phyloP scores from a whole-genome alignment of 2,797 vertebrate species.

The Acanthurus leucopareius region DNA sequence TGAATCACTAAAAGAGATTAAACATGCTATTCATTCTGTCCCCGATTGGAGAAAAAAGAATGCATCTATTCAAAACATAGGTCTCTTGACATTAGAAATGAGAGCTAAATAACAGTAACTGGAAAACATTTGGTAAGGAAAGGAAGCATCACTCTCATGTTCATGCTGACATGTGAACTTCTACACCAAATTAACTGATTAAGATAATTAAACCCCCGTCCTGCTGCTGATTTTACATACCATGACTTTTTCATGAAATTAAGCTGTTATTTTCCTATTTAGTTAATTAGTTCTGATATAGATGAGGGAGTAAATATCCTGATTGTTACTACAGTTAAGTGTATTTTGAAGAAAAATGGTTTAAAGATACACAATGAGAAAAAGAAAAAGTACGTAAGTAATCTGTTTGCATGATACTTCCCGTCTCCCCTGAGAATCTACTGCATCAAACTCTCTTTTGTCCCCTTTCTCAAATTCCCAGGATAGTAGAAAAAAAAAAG shows the following conservation, averaged over 20 bases:
- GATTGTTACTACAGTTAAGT: not conserved
- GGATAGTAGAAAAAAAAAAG: slow-evolving; percentile 33
- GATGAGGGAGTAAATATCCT: not conserved
- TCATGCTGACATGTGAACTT: slow-evolving; percentile 3
- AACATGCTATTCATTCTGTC: too few species aligned
- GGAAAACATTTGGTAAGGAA: not conserved
- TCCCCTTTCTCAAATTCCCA: slow-evolving; percentile 45
- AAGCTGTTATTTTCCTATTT: not conserved
- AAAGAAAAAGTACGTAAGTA: slow-evolving; percentile 4
- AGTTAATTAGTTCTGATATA: not conserved
- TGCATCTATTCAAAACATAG: too few species aligned
- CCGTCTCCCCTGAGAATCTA: slow-evolving; percentile 27
- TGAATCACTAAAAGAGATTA: too few species aligned
- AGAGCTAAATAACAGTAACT: not conserved
- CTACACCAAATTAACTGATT: not conserved
- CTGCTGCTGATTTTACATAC: slow-evolving; percentile 9
- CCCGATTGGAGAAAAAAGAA: too few species aligned
- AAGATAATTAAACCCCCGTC: not conserved
- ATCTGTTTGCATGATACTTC: slow-evolving; percentile 53
- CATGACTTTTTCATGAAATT: not conserved
- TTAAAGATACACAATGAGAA: not conserved
- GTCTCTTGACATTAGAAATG: too few species aligned
- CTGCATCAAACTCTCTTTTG: slow-evolving; percentile 26
- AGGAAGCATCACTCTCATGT: not conserved
- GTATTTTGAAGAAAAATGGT: not conserved